Evolutionary conservation across 2,888 invertebrate species (phyloP).

Genomic region (Notocelia uddmanniana): DNA sequence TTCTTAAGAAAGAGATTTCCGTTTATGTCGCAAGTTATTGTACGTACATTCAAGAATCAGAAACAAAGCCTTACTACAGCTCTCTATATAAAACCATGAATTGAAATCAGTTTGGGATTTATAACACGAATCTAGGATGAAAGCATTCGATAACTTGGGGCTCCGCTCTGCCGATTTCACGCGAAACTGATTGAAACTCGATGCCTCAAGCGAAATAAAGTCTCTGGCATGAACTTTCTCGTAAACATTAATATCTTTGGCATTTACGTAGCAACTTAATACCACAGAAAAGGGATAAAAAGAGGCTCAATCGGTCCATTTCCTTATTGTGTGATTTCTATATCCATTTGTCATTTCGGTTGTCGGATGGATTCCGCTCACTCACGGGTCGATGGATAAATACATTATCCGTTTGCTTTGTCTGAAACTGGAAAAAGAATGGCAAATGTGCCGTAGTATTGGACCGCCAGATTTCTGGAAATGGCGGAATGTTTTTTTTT

Average conservation of each 20-base stretch:
- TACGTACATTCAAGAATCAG: no score
- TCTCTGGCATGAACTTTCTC: neutral
- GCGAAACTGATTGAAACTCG: neutral
- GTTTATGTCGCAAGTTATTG: no score
- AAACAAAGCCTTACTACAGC: no score
- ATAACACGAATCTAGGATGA: neutral
- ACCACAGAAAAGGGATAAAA: conserved; percentile 47
- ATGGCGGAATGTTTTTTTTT: neutral
- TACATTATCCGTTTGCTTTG: conserved; percentile 64
- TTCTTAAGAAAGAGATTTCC: no score
- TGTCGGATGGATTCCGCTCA: conserved; percentile 52
- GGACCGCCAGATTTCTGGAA: neutral
- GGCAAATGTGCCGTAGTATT: conserved; percentile 54
- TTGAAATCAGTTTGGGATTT: no score
- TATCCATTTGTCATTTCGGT: conserved; percentile 68
- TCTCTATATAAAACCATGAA: no score
- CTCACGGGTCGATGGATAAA: conserved; percentile 61
- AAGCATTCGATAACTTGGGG: neutral
- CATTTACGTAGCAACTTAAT: conserved; percentile 43
- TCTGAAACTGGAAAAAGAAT: conserved; percentile 57
- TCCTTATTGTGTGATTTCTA: conserved; percentile 70
- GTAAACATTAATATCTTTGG: conserved; percentile 26
- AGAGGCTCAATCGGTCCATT: conserved; percentile 57
- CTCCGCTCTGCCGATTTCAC: no score
- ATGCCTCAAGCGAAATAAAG: neutral